Evolutionary conservation across 2,113 vertebrate genomes (phyloP).

Genomic region (Zosterops lateralis): DNA sequence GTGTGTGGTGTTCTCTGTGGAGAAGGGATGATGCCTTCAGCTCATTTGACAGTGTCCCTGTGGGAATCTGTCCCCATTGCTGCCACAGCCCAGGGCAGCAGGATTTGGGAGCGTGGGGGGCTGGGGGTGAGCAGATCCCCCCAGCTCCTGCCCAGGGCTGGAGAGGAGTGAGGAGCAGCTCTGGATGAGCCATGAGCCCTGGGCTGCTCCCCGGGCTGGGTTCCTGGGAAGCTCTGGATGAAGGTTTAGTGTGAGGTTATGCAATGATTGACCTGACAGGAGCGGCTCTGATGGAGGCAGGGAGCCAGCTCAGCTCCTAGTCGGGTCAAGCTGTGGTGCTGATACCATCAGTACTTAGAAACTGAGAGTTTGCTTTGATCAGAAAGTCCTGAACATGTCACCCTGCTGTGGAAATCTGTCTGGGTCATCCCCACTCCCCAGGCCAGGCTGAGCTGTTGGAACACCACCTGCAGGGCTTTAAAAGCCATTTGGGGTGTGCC

Average conservation of each 20-base stretch:
- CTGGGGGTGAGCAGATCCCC: rapidly evolving
- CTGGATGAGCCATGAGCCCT: not conserved
- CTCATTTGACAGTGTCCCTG: rapidly evolving
- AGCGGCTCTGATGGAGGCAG: rapidly evolving
- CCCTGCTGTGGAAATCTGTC: not conserved
- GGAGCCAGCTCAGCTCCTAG: not conserved
- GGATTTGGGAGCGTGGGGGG: rapidly evolving
- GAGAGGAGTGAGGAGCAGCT: not conserved
- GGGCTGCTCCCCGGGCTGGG: not conserved
- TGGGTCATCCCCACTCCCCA: not conserved
- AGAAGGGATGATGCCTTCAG: not conserved
- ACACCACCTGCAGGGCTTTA: not conserved
- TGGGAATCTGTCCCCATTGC: not conserved
- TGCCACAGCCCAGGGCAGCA: not conserved
- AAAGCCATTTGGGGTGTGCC: not conserved
- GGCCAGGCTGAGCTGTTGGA: not conserved
- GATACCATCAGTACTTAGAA: not conserved
- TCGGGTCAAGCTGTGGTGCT: rapidly evolving
- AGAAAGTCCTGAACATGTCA: rapidly evolving
- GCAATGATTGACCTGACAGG: not conserved
- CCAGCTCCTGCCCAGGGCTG: not conserved
- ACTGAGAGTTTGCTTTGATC: not conserved
- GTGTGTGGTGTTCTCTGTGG: not conserved
- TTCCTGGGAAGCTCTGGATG: rapidly evolving
- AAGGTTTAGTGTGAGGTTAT: not conserved